Evolutionary conservation across 2,888 invertebrate species (phyloP).

Genomic region (Volucella inflata): DNA sequence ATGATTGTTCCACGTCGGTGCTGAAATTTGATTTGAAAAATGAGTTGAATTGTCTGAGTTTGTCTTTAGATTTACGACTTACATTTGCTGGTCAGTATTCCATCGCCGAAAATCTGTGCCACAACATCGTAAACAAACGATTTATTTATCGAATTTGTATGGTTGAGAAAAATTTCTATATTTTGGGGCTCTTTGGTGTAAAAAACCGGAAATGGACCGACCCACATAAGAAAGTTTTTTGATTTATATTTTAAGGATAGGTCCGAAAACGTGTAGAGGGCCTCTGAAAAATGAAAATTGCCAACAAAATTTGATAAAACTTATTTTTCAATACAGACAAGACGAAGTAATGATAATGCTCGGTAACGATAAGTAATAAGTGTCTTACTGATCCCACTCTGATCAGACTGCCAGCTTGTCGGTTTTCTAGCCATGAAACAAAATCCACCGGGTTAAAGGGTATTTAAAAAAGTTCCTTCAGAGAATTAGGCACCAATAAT

Average conservation of each 20-base stretch:
- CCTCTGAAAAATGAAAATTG: not conserved
- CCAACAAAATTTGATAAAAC: not conserved
- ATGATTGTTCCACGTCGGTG: conserved; percentile 5
- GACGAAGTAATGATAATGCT: too few relatives aligned
- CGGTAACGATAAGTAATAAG: too few relatives aligned
- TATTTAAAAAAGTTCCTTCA: too few relatives aligned
- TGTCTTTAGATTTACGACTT: not conserved
- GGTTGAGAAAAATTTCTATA: not conserved
- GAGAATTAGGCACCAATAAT: too few relatives aligned
- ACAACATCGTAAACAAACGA: not conserved
- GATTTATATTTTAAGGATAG: not conserved
- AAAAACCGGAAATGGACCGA: not conserved
- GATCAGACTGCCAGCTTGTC: too few relatives aligned
- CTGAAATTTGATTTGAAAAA: not conserved
- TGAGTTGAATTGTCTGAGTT: not conserved
- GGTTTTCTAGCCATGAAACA: too few relatives aligned
- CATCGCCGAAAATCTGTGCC: not conserved
- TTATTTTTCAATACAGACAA: too few relatives aligned
- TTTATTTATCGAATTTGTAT: not conserved
- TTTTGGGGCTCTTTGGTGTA: conserved; percentile 2
- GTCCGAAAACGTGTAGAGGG: not conserved
- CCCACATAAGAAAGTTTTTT: not conserved
- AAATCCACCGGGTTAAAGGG: too few relatives aligned
- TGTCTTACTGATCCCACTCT: too few relatives aligned
- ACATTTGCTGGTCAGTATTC: conserved; percentile 9